Evolutionary conservation across 2,113 vertebrate species (phyloP), one percentile per base, ranked within the genome.

Genomic region (Noctilio leporinus): DNA sequence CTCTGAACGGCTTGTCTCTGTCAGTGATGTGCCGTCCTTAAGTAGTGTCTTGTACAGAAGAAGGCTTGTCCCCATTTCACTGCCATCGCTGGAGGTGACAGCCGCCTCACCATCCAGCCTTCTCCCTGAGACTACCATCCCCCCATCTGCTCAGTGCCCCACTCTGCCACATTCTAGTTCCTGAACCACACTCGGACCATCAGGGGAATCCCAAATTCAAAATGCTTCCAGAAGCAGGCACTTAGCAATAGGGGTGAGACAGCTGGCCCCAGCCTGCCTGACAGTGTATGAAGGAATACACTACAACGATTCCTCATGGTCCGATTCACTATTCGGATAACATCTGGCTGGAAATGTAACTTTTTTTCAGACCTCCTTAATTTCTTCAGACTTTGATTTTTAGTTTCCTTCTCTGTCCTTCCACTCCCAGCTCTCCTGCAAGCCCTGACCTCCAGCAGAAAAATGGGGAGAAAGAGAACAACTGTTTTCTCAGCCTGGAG

Each of bases 341-440:
- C 38, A 14, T 30, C 33, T n/a, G 53, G 38, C 10, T 86, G 38
- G 72, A 70, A 83, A 89, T 2, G 0, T 38, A 57, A 93, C 45
- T 53, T 57, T 53, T 57, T 43, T 92, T 49, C 47, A 76, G 53
- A 55, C 24, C 24, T 38, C 51, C 70, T 16, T 53, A 49, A 43
- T 28, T 65, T 72, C 38, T 67, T 64, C 47, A 64, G 51, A n/a
- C 24, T 70, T 91, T 64, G 30, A 11, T 20, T 82, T 77, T 77
- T n/a, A 69, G 77, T 19, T 51, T 90, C 28, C 43, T 78, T 82
- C 47, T 59, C 89, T 84, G 70, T 64, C 75, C 40, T 69, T 72
- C 40, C 35, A 24, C 4, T 14, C 28, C 0, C 4, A 40, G 2
- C 7, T 15, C 35, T 45, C 43, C n/a, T 17, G 17, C 0, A n/a